These are phyloP conservation scores for Electrophaes corylata DNA, from an alignment of 2,888 invertebrate species.

Conservation along the genomic window DNA sequence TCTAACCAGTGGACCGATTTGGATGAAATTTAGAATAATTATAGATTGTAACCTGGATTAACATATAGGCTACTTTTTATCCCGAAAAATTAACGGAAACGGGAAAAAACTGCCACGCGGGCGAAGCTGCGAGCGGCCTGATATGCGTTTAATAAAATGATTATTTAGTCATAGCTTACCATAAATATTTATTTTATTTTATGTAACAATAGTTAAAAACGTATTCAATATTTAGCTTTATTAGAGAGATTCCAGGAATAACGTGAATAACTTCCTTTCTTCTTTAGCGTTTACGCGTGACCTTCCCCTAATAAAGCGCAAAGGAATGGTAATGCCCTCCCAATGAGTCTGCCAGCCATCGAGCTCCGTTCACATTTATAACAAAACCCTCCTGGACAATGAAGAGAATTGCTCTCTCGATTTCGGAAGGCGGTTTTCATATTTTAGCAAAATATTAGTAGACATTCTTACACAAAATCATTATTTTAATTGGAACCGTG, in stretches of 20 bases:
- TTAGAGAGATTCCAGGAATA: conserved; percentile 18
- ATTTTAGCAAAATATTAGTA: background rate
- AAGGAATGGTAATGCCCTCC: conserved; percentile 48
- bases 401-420: conserved; percentile 26
- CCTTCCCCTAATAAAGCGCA: conserved; percentile 36
- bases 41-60: too few relatives aligned
- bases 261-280: conserved; percentile 25
- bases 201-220: conserved; percentile 25
- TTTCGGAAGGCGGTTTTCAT: conserved; percentile 17
- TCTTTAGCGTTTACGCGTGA: conserved; percentile 30
- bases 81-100: too few relatives aligned
- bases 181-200: too few relatives aligned
- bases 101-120: too few relatives aligned
- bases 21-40: too few relatives aligned
- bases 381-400: conserved; percentile 19
- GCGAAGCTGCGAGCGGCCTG: too few relatives aligned
- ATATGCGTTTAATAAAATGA: too few relatives aligned
- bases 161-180: too few relatives aligned
- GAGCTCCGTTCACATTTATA: conserved; percentile 21
- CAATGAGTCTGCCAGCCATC: conserved; percentile 53
- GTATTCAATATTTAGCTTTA: conserved; percentile 30
- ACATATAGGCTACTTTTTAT: too few relatives aligned
- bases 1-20: too few relatives aligned
- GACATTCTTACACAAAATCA: background rate
- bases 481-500: background rate